Conservation (phyloP, 2,113 vertebrate species). For the Rhinopomastus cyanomelas region DNA sequence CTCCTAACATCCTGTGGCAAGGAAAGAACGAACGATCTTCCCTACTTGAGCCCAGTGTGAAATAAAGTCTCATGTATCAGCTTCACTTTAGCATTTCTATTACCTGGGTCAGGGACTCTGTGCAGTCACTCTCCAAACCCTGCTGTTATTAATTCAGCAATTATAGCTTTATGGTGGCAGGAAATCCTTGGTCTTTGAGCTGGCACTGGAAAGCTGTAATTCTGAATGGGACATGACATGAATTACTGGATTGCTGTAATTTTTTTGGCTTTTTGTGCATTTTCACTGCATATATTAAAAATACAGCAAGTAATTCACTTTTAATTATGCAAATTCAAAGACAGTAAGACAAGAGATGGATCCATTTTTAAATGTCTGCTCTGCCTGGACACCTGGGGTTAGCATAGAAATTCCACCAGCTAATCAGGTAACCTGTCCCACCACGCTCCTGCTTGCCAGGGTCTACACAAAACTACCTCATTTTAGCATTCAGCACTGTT, state of each 20-base stretch:
- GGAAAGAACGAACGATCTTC: neutral
- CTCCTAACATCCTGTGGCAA: neutral
- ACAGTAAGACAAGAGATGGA: constrained; percentile 41
- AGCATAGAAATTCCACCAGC: neutral
- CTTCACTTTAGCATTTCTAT: constrained; percentile 52
- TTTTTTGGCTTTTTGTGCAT: constrained; percentile 42
- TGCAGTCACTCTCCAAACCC: constrained; percentile 40
- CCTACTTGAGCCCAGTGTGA: neutral
- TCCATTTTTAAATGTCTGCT: constrained; percentile 41
- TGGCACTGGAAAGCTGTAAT: constrained; percentile 54
- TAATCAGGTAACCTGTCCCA: neutral
- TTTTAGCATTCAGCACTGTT: neutral
- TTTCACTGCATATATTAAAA: constrained; percentile 50
- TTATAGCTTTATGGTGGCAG: constrained; percentile 46
- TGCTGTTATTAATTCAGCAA: constrained; percentile 49
- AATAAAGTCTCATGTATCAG: constrained; percentile 35
- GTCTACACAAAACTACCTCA: neutral
- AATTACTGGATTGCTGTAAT: constrained; percentile 58
- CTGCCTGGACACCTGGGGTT: constrained; percentile 25
- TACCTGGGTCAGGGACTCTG: constrained; percentile 34
- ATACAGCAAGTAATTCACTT: constrained; percentile 40
- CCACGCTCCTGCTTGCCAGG: neutral
- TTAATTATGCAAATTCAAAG: constrained; percentile 64
- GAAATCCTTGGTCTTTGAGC: neutral
- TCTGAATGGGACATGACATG: constrained; percentile 64